Evolutionary conservation across 2,888 invertebrate species (phyloP).

Genomic region (Dione vanillae): DNA sequence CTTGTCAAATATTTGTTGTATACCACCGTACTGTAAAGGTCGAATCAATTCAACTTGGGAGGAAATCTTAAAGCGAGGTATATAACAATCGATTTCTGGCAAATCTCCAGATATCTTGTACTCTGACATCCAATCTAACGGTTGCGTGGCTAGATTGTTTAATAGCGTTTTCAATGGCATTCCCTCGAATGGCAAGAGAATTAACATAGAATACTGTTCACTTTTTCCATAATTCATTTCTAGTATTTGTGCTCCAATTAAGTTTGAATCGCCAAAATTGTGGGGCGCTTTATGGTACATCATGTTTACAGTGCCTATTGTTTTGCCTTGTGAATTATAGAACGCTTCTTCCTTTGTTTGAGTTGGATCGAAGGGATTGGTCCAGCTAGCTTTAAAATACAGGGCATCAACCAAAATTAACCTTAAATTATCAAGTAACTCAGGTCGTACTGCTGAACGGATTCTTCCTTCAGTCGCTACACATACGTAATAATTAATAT

Average conservation of each 20-base stretch:
- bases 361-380: conserved; percentile 85
- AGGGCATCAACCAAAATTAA: conserved; percentile 87
- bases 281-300: conserved; percentile 88
- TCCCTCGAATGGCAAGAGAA: conserved; percentile 86
- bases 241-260: conserved; percentile 85
- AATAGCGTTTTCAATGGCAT: conserved; percentile 78
- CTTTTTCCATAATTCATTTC: conserved; percentile 88
- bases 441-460: conserved; percentile 84
- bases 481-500: conserved; percentile 88
- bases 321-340: conserved; percentile 82
- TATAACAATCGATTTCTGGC: conserved; percentile 82
- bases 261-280: conserved; percentile 77
- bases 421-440: conserved; percentile 66
- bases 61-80: conserved; percentile 85
- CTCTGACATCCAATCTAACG: conserved; percentile 79
- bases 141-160: conserved; percentile 73
- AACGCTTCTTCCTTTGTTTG: conserved; percentile 83
- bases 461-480: conserved; percentile 88
- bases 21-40: conserved; percentile 83
- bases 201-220: conserved; percentile 86
- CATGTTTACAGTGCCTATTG: conserved; percentile 87
- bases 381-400: conserved; percentile 90
- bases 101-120: conserved; percentile 70
- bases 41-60: conserved; percentile 76
- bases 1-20: conserved; percentile 86